These are phyloP conservation scores for Rhabditophanes sp. DNA, from an alignment of 2,888 invertebrate species.

Conservation along the genomic window DNA sequence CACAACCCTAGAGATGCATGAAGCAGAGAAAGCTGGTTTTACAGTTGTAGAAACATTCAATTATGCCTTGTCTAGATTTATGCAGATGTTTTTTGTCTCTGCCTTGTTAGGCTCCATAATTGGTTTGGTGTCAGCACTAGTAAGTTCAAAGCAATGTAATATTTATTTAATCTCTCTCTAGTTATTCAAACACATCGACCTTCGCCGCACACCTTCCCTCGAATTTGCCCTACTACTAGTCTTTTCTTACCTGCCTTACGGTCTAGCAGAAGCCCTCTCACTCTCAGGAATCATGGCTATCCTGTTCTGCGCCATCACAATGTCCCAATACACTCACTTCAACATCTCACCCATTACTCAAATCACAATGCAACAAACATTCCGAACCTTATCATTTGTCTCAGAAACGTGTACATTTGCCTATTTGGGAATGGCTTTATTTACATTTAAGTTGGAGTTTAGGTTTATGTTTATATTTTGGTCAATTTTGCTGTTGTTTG, in stretches of 20 bases:
- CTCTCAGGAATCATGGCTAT: slow-evolving; percentile 97
- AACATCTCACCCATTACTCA: slow-evolving; percentile 94
- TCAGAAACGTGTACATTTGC: slow-evolving; percentile 92
- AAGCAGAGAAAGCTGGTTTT: slow-evolving; percentile 8
- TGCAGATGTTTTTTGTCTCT: slow-evolving; percentile 93
- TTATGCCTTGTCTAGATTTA: slow-evolving; percentile 62
- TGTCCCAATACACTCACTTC: slow-evolving; percentile 98
- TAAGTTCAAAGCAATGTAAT: slow-evolving; percentile 19
- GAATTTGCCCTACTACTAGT: slow-evolving; percentile 97
- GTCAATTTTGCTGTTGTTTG: slow-evolving; percentile 75
- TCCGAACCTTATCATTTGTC: slow-evolving; percentile 87
- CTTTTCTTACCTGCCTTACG: slow-evolving; percentile 94
- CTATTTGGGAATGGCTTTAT: slow-evolving; percentile 79
- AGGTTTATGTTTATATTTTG: slow-evolving; percentile 75
- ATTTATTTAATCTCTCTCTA: slow-evolving; percentile 19
- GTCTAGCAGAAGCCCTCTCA: slow-evolving; percentile 85
- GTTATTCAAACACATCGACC: slow-evolving; percentile 79
- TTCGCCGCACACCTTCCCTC: slow-evolving; percentile 86
- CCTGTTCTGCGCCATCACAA: slow-evolving; percentile 90
- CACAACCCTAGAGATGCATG: slow-evolving; percentile 27
- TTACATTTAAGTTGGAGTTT: slow-evolving; percentile 80
- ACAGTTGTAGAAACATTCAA: slow-evolving; percentile 13
- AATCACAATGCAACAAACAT: slow-evolving; percentile 96
- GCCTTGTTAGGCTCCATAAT: slow-evolving; percentile 86
- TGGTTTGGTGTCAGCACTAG: slow-evolving; percentile 74